Base-by-base conservation (phyloP, 2,888 invertebrate genomes). In the Cosmia trapezina region DNA sequence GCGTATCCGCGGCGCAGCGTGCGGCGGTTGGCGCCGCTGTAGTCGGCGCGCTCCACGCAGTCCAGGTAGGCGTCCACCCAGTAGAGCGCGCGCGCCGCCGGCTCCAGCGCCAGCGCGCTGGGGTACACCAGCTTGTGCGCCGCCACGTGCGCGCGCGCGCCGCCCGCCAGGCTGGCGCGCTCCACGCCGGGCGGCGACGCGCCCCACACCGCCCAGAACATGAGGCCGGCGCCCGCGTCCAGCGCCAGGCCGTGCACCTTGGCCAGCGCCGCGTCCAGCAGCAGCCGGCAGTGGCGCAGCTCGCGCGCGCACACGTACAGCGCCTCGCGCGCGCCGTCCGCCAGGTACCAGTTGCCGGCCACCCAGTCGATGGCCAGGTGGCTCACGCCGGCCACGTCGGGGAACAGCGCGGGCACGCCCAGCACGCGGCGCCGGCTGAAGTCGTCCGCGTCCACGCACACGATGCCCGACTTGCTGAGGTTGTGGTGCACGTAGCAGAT, bases 281-380 rank as follows among this genome's bases (percentile, higher is more conserved):
- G 94, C 86, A 98, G 96, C 74, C 97, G 97, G 93, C 98, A 98
- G 85, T 94, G 92, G 66, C 91, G 91, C 91, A 98, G 96, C 70
- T 95, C 90, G 66, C 94, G 94, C 77, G 96, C 96, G 94, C 98
- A 98, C 85, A 97, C 96, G 93, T 98, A 97, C 84, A 98, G 97
- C 92, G 97, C 96, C 89, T 97, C 97, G 81, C 97, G 96, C 70
- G 95, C 95, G 87, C 96, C 97, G 93, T 98, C 98, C 87, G 97
- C 95, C 91, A 98, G 97, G 95, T 98, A 99, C 98, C 98, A 98
- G 95, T 98, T 98, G 86, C 97, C 97, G 22, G 98, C 97, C 73
- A 98, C 95, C 99, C 99, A 99, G 94, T 99, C 99, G 82, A 97
- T 92, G 9, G 97, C 97, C 88, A 98, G 96, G 90, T 98, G 97